Evolutionary conservation across 2,113 vertebrate genomes (phyloP), one percentile per base, ranked within the genome.

Genomic region (Malurus alboscapulatus): DNA sequence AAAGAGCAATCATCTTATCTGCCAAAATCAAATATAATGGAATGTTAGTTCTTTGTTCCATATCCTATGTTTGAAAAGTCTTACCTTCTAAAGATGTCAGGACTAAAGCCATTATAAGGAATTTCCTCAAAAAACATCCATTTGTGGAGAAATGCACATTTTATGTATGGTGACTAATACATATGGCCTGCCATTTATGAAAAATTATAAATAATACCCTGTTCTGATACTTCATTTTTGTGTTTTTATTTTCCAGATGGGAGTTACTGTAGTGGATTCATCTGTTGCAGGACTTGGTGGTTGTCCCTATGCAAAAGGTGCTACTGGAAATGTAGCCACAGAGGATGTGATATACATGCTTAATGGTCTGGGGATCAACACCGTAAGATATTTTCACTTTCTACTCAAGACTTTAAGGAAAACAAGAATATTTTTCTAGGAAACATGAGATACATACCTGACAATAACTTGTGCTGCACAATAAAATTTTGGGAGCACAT

Each of bases 261-360:
- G 99, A 91, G 97, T 99, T 94, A 97, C 96, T 62, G 98, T 99
- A 87, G 99, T 99, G 94, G 98, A 99, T 95, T 99, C 98, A 14
- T 98, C 99, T 14, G 99, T 99, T 53, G 98, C 99, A 11, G 99
- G 99, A 72, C 97, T 99, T 92, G 99, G 99, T 79, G 99, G 99
- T 18, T 99, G 99, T 96, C 99, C 99, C 27, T 99, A 99, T 54
- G 99, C 99, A 61, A 98, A 97, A 96, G 99, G 98, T 92, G 98
- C 99, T 76, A 99, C 99, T 94, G 99, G 99, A 92, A 99, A 99
- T 48, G 98, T 99, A 90, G 98, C 99, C 92, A 99, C 99, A 40
- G 99, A 99, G 92, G 99, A 99, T 94, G 98, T 99, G 84, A 89
- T 99, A 71, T 99, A 99, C 91, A 99, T 99, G 99, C 98, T 99